Evolutionary conservation across 2,113 vertebrate species (phyloP), one percentile per base, ranked within the genome.

Genomic region (Tetrao urogallus): DNA sequence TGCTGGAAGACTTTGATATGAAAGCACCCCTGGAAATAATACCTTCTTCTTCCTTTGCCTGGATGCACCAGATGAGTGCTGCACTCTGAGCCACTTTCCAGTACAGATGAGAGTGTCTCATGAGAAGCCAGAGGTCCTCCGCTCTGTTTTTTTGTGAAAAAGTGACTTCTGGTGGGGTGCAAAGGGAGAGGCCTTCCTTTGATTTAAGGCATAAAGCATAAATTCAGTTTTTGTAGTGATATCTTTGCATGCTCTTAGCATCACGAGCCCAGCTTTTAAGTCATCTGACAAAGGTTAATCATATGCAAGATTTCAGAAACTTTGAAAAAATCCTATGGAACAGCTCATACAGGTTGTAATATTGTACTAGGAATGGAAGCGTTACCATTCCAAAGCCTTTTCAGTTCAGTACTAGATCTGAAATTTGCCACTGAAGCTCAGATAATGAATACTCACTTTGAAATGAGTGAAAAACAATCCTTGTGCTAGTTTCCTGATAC

Each of bases 51-150:
- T 63, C 40, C 28, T 69, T 92, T 69, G 32, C 52, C 19, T 19
- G 38, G 36, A 18, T 0, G 0, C 69, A 25, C 47, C 5, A 1
- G 27, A 82, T 36, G 21, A 2, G 0, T 32, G 7, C 16, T 36
- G 61, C 42, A 7, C 43, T 21, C 54, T 50, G 63, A 54, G 58
- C 80, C 71, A 69, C 34, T 36, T 58, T 83, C 69, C 72, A 34
- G 2, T 32, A 13, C 48, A 32, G 20, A 30, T 1, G n/a, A 36
- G 22, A 74, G 9, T 2, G 8, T 43, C 54, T 65, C 50, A 3
- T 15, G 50, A 80, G 70, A 75, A 84, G 76, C 60, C 34, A 40
- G 54, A 61, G 4, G 30, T 63, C 27, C n/a, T 70, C 8, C 10
- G 3, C 45, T 54, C 0, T 13, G 5, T 81, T 43, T 69, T 86